Evolutionary conservation across 2,888 invertebrate genomes (phyloP), one percentile per base, ranked within the genome.

Genomic region (Lordiphosa fenestrarum): DNA sequence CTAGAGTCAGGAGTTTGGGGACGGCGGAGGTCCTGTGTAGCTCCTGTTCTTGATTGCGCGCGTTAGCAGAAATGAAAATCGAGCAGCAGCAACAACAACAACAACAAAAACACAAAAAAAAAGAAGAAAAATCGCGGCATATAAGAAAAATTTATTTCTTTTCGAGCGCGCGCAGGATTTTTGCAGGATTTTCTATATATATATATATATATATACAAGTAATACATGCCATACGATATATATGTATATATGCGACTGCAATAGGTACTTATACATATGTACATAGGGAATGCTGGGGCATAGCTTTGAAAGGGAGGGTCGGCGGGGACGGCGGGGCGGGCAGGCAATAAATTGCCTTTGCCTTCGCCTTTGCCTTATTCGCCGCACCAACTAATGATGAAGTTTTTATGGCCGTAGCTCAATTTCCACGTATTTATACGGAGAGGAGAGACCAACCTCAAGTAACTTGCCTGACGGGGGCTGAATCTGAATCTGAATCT

Each of bases 51-150:
- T 75, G 75, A 82, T 78, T 75, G 75, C 78, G 75, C 75, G 82
- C 78, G 83, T 76, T 83, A 75, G 73, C 76, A 75, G 66, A 73
- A 77, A 83, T 77, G 77, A 77, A 80, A 77, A 77, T 83, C 76
- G 73, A 71, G 84, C 70, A 75, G 59, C 53, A 71, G 9, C 38
- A 13, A 41, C 48, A 30, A 30, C 23, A 30, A 30, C 23, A 12
- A 15, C 54, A 39, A 64, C 19, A 39, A 39, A 42, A 39, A 46
- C 38, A 42, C 52, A 38, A 53, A 54, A 53, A 41, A 19, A 44
- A 38, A 21, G 30, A 25, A 46, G 49, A 53, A 42, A 60, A 64
- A 52, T 53, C 67, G 78, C 78, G 73, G 78, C 78, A 84, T 51
- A 70, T 71, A 81, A 65, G 71, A 71, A 60, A 57, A 66, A 67